Evolutionary conservation across 1,140 invertebrate genomes (phyloP), one percentile per base, ranked within the genome.

Genomic region (Drosophila miranda): DNA sequence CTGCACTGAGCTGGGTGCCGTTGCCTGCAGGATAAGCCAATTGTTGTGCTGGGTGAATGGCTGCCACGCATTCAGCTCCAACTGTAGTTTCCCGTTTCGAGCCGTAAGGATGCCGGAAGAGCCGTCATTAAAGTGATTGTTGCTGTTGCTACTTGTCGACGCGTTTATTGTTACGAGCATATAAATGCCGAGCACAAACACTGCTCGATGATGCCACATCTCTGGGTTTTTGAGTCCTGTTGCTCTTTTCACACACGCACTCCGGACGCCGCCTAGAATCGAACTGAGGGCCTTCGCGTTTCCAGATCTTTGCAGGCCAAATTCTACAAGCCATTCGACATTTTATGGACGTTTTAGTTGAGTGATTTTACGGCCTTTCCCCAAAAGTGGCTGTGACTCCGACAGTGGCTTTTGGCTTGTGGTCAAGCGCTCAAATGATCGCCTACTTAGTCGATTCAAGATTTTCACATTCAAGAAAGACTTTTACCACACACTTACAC

Each of bases 11-110:
- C 78, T 89, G 49, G 78, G 60, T 30, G 87, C 62, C n/a, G 87
- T 82, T 30, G 84, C 77, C 51, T 89, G 75, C 21, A 89, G 70
- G 41, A 89, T 89, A 46, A 83, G 72, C 87, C 87, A 89, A 87
- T 89, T 86, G 75, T 87, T 80, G 62, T 71, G 75, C 57, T 73
- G 75, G 49, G 62, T 67, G 34, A 83, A 62, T 21, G 87, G 88
- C 45, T 79, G 79, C 79, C 87, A 89, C 43, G 77, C 67, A 59
- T 74, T 81, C 23, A 82, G 69, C 63, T 86, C 60, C 6, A 86
- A 48, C 54, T 82, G 67, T 5, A 82, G 60, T 59, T 73, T 76
- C 38, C 72, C 60, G 19, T 50, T 58, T n/a, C 49, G 61, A 30
- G 53, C 7, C 42, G 60, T 14, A 19, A 57, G 49, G 41, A 45